A percentile compares a stretch with the other conserved stretches of the same genome.
These are phyloP conservation scores for Platynereis dumerilii DNA, from an alignment of 2,888 invertebrate species.

Conservation along the genomic window DNA sequence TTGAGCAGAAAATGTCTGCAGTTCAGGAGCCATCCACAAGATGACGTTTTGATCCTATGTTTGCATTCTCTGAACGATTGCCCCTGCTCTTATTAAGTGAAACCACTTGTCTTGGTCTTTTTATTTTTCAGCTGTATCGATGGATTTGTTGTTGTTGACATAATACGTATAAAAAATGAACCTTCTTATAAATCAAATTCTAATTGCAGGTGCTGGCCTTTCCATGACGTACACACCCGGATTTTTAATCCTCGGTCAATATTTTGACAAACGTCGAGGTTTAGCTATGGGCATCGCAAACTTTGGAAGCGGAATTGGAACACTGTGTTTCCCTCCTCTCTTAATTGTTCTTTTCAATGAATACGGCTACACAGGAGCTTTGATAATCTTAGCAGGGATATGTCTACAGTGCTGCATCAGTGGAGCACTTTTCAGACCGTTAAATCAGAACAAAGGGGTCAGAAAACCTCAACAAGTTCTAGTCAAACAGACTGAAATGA, in stretches of 20 bases:
- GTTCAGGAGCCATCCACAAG: too few relatives aligned
- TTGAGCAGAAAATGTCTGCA: too few relatives aligned
- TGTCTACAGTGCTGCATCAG: conserved; percentile 5
- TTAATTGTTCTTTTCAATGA: not conserved
- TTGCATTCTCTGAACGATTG: too few relatives aligned
- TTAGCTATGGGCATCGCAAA: not conserved
- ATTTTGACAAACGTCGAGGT: not conserved
- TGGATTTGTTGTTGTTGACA: too few relatives aligned
- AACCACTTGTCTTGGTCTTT: too few relatives aligned
- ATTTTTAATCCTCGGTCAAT: not conserved
- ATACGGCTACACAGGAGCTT: conserved; percentile 1
- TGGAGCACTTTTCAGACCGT: not conserved
- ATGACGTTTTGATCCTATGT: too few relatives aligned
- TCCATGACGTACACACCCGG: conserved; percentile 5
- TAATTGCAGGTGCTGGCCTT: not conserved
- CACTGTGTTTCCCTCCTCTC: not conserved
- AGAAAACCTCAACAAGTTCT: too few relatives aligned
- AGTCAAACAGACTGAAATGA: too few relatives aligned
- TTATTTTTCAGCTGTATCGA: too few relatives aligned
- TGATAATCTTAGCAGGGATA: not conserved
- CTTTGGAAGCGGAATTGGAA: conserved; percentile 2
- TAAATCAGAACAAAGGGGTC: not conserved
- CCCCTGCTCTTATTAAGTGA: too few relatives aligned
- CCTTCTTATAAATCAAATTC: too few relatives aligned
- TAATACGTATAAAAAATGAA: too few relatives aligned